Percentiles rank a stretch among this genome's conserved stretches.
Evolutionary conservation across 2,113 vertebrate genomes (phyloP).

Genomic region (Eubucco bourcierii): DNA sequence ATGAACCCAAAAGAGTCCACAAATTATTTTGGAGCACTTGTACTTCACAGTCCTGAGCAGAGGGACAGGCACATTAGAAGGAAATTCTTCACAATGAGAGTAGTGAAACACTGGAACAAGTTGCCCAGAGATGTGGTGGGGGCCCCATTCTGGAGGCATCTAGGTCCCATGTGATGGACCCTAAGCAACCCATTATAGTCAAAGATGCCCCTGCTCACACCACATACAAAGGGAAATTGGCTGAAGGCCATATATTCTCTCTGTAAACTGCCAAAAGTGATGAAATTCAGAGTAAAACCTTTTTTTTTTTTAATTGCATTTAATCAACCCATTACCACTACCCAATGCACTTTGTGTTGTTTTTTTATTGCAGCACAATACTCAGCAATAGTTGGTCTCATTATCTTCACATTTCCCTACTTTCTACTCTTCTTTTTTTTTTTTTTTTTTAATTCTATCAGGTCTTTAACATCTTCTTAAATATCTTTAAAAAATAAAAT

Average conservation of each 20-base stretch:
- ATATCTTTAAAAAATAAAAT: background rate
- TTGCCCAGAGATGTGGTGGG: too few relatives aligned
- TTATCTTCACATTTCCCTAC: slow-evolving; percentile 28
- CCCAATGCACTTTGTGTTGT: slow-evolving; percentile 7
- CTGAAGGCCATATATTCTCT: background rate
- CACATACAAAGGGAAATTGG: background rate
- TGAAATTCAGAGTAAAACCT: slow-evolving; percentile 10
- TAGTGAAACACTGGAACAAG: too few relatives aligned
- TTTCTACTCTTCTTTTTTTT: background rate
- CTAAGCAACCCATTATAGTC: too few relatives aligned
- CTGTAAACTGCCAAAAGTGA: slow-evolving; percentile 20
- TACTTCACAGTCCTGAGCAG: background rate
- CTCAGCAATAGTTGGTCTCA: background rate
- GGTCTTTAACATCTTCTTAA: background rate
- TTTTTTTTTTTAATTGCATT: slow-evolving; percentile 30
- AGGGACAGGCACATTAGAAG: background rate
- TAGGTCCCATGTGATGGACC: too few relatives aligned
- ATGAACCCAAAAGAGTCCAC: background rate
- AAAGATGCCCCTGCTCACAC: too few relatives aligned
- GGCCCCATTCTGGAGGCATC: too few relatives aligned
- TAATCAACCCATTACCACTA: slow-evolving; percentile 14
- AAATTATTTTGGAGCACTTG: background rate
- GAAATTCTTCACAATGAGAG: too few relatives aligned
- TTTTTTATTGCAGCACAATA: slow-evolving; percentile 5
- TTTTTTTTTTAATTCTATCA: background rate